Evolutionary conservation across 37 sponge, comb jelly and placozoan genomes (phyloP).

Genomic region (Spongilla lacustris): DNA sequence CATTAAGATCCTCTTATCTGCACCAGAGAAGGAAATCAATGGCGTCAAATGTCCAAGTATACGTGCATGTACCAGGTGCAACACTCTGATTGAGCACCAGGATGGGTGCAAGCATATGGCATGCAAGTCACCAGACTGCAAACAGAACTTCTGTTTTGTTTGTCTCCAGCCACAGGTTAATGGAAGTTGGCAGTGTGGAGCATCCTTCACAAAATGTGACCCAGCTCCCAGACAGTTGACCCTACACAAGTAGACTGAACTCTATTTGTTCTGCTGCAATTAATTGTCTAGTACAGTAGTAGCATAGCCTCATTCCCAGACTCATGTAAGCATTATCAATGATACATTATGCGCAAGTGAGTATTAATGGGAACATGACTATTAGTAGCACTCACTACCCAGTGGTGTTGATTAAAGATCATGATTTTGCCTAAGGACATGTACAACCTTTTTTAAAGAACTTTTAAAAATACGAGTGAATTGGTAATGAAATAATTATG

Average conservation of each 20-base stretch:
- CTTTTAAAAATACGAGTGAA: too few relatives aligned
- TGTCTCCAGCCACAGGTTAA: slow-evolving; percentile 15
- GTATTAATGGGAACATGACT: too few relatives aligned
- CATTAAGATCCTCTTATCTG: slow-evolving; percentile 4
- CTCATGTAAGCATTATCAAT: too few relatives aligned
- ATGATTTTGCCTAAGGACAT: too few relatives aligned
- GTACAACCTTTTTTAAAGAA: too few relatives aligned
- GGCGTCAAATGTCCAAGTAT: slow-evolving; percentile 32
- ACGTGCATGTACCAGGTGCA: slow-evolving; percentile 48
- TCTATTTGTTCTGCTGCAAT: neutral
- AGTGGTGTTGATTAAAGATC: too few relatives aligned
- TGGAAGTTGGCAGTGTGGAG: slow-evolving; percentile 47
- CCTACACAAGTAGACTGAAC: too few relatives aligned
- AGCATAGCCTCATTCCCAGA: too few relatives aligned
- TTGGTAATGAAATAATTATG: too few relatives aligned
- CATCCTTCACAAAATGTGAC: slow-evolving; percentile 14
- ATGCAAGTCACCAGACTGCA: slow-evolving; percentile 16
- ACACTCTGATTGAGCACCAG: slow-evolving; percentile 30
- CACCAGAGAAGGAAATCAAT: slow-evolving; percentile 29
- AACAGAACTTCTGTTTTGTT: slow-evolving; percentile 37
- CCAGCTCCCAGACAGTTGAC: slow-evolving; percentile 37
- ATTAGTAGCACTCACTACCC: too few relatives aligned
- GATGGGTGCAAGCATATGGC: slow-evolving; percentile 49
- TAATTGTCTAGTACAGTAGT: too few relatives aligned
- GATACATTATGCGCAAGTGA: too few relatives aligned